Conservation (phyloP, 2,888 invertebrate species). For the Listrodromus nycthemerus region DNA sequence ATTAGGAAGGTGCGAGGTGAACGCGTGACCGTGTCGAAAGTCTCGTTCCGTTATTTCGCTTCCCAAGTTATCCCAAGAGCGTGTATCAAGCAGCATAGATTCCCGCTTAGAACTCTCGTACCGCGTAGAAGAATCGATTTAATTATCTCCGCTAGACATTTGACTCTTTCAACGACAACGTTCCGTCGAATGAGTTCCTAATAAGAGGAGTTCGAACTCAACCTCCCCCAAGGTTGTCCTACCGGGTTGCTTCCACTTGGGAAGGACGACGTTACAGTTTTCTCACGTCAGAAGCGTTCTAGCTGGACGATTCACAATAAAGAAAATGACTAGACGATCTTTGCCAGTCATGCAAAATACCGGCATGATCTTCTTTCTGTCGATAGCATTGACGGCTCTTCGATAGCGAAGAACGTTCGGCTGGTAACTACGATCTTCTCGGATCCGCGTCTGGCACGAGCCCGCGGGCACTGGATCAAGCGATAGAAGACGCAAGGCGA, state of each 20-base stretch:
- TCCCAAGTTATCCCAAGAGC: neutral
- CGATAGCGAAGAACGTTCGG: neutral
- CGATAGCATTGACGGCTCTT: neutral
- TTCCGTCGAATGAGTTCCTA: neutral
- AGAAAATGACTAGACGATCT: neutral
- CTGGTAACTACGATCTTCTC: constrained; percentile 20
- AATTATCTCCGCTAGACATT: constrained; percentile 1
- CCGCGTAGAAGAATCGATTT: constrained; percentile 1
- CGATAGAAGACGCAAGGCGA: constrained; percentile 56
- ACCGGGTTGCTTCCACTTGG: neutral
- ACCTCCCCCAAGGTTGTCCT: neutral
- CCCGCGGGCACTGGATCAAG: constrained; percentile 46
- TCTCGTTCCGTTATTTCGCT: constrained; percentile 26
- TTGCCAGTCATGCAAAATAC: neutral
- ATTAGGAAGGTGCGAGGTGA: constrained; percentile 1
- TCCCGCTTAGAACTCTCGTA: neutral
- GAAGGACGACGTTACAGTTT: neutral
- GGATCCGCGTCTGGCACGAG: constrained; percentile 13
- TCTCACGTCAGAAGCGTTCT: neutral
- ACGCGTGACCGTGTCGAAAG: constrained; percentile 36
- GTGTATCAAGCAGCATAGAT: neutral
- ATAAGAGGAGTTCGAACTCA: neutral
- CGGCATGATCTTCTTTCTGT: constrained; percentile 11
- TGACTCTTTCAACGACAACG: neutral
- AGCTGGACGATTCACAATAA: neutral